Evolutionary conservation across 2,888 invertebrate species (phyloP).

Genomic region (Sinhomidia bicolor): DNA sequence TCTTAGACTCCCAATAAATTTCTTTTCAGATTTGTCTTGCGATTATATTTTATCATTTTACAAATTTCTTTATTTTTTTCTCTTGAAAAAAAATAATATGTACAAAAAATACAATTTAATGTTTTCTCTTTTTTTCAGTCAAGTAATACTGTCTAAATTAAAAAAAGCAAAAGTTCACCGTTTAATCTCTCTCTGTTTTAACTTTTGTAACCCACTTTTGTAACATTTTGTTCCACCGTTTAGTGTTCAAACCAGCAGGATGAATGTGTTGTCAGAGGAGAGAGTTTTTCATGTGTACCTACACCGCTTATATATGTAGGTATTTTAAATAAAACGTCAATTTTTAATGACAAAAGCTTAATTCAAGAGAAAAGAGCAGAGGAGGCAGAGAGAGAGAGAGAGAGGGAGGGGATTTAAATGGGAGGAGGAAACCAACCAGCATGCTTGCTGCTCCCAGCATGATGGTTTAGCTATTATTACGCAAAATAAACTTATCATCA

Average conservation of each 20-base stretch:
- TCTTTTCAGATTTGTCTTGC: background rate
- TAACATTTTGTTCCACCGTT: background rate
- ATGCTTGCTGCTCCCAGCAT: background rate
- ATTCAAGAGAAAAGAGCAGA: too few relatives aligned
- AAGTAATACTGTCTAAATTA: background rate
- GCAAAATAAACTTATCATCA: too few relatives aligned
- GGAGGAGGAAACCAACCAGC: constrained; percentile 29
- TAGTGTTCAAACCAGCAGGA: background rate
- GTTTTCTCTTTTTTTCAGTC: constrained; percentile 16
- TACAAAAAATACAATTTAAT: too few relatives aligned
- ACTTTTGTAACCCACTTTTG: background rate
- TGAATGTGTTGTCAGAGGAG: background rate
- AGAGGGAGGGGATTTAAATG: background rate
- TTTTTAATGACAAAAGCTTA: background rate
- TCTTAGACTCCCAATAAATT: background rate
- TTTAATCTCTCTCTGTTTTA: background rate
- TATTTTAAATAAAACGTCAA: background rate
- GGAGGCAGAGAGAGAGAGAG: background rate
- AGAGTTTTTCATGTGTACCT: background rate
- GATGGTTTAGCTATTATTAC: background rate
- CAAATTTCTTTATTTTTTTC: too few relatives aligned
- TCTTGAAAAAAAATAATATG: too few relatives aligned
- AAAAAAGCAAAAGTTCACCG: background rate
- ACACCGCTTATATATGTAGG: too few relatives aligned
- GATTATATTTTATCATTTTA: background rate